phyloP scores from a whole-genome alignment of 2,797 vertebrate genomes.

The Aeoliscus strigatus region DNA sequence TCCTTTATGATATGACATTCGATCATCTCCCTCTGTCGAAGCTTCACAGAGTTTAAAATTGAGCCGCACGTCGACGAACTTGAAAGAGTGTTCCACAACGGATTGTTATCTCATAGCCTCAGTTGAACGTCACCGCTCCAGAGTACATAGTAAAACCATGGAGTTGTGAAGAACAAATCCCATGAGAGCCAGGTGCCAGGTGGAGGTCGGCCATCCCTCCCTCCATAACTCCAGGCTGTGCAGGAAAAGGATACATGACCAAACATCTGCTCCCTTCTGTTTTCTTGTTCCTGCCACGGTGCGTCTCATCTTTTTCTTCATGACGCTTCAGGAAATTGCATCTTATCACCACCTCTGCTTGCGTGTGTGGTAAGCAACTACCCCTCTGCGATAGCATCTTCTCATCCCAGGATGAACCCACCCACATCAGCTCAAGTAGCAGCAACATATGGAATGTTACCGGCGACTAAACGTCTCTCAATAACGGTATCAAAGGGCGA shows the following conservation, averaged over 20 bases:
- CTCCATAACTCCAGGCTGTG: constrained; percentile 53
- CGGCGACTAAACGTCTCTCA: constrained; percentile 13
- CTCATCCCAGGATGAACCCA: neutral
- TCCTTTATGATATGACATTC: neutral
- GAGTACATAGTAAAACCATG: constrained; percentile 51
- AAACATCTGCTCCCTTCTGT: constrained; percentile 35
- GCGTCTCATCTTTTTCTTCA: constrained; percentile 7
- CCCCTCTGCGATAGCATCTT: neutral
- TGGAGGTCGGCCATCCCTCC: constrained; percentile 59
- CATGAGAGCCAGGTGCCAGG: constrained; percentile 66
- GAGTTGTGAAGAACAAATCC: constrained; percentile 59
- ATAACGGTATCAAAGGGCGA: constrained; percentile 33
- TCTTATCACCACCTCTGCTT: constrained; percentile 15
- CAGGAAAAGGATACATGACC: constrained; percentile 32
- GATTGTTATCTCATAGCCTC: constrained; percentile 19
- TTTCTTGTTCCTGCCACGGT: neutral
- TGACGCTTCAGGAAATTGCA: constrained; percentile 17
- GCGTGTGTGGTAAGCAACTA: constrained; percentile 9
- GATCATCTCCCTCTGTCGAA: constrained; percentile 5
- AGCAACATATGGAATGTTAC: constrained; percentile 13
- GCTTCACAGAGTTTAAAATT: constrained; percentile 16
- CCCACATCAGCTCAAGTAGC: constrained; percentile 8
- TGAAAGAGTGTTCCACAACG: constrained; percentile 1
- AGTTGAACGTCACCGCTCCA: constrained; percentile 4
- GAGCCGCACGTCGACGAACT: constrained; percentile 21